A percentile compares a stretch with the other conserved stretches of the same genome.
Conservation (phyloP, 30 jellyfish, hydroid and myxozoan species). For the Calvadosia cruxmelitensis region DNA sequence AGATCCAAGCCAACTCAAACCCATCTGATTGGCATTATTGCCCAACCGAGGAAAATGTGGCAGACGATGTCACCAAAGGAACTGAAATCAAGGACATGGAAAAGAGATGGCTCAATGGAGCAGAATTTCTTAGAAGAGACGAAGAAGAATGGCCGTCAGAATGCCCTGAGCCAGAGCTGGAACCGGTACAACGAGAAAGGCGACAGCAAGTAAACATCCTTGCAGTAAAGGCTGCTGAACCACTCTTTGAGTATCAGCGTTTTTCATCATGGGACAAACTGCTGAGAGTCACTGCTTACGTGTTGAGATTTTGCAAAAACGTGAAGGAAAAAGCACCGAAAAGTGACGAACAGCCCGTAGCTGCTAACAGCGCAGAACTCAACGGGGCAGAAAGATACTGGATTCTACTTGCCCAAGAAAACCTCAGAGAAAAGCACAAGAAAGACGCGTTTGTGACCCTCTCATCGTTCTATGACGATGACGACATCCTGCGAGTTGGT, state of each 20-base stretch:
- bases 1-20: conserved; percentile 35
- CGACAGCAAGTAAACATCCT: conserved; percentile 4
- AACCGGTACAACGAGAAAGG: conserved; percentile 11
- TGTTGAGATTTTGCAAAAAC: conserved; percentile 19
- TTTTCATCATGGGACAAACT: conserved; percentile 32
- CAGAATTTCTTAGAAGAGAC: conserved; percentile 24
- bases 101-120: conserved; percentile 37
- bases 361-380: conserved; percentile 40
- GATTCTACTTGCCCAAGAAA: conserved; percentile 33
- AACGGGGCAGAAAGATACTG: conserved; percentile 23
- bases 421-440: conserved; percentile 21
- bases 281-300: conserved; percentile 31
- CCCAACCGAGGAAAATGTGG: conserved; percentile 25
- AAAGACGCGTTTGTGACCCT: conserved; percentile 35
- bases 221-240: conserved; percentile 7
- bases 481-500: conserved; percentile 50
- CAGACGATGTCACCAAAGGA: conserved; percentile 45
- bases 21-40: conserved; percentile 35
- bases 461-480: conserved; percentile 22
- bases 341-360: conserved; percentile 7
- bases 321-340: conserved; percentile 10
- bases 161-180: conserved; percentile 8
- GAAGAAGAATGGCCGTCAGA: conserved; percentile 36
- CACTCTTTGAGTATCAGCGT: conserved; percentile 13
- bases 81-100: conserved; percentile 19